Percentiles rank a stretch among this genome's conserved stretches.
Evolutionary conservation across 2,113 vertebrate species (phyloP).

Genomic region (Phoxinus phoxinus): DNA sequence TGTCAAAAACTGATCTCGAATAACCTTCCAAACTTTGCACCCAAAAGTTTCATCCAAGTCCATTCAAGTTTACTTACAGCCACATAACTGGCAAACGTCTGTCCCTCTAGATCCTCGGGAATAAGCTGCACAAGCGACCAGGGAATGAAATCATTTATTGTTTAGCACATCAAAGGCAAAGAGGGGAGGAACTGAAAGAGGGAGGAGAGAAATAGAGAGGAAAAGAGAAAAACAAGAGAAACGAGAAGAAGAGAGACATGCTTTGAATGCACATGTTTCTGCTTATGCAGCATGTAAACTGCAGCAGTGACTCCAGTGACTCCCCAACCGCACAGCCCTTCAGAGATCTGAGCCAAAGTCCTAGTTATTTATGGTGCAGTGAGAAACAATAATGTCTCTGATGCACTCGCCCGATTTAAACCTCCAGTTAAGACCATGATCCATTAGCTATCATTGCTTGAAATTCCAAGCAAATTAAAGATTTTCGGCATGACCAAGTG

Average conservation of each 20-base stretch:
- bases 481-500: not conserved
- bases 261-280: slow-evolving; percentile 53
- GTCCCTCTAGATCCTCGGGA: slow-evolving; percentile 55
- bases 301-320: slow-evolving; percentile 30
- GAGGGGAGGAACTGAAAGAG: slow-evolving; percentile 14
- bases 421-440: slow-evolving; percentile 18
- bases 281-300: slow-evolving; percentile 57
- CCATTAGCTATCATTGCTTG: slow-evolving; percentile 8
- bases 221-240: slow-evolving; percentile 25
- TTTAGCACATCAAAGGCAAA: slow-evolving; percentile 73
- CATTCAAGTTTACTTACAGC: slow-evolving; percentile 42
- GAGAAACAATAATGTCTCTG: slow-evolving; percentile 50
- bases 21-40: slow-evolving; percentile 9
- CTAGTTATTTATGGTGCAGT: slow-evolving; percentile 55
- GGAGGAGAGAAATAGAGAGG: slow-evolving; percentile 2
- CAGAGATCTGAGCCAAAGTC: slow-evolving; percentile 42
- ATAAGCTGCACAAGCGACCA: slow-evolving; percentile 62
- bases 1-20: slow-evolving; percentile 16
- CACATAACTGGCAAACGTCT: slow-evolving; percentile 51
- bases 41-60: slow-evolving; percentile 19
- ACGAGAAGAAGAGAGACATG: slow-evolving; percentile 3
- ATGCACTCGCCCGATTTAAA: slow-evolving; percentile 47
- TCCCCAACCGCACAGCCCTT: slow-evolving; percentile 41
- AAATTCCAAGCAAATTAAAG: not conserved
- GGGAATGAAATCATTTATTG: slow-evolving; percentile 66